Base-by-base conservation (phyloP, 2,888 invertebrate species). In the Nomada hirtipes region DNA sequence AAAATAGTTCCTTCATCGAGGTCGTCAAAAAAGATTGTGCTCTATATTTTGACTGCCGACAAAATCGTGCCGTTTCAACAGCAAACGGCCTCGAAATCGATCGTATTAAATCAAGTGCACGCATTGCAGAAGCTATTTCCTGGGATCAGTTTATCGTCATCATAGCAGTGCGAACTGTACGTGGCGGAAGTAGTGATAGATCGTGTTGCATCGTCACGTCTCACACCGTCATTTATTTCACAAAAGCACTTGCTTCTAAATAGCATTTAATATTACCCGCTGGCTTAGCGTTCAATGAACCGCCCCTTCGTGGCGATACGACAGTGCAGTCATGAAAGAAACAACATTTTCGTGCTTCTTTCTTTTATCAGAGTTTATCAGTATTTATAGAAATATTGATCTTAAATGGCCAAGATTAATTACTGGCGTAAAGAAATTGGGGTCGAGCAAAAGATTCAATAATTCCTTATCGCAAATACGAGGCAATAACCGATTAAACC, bases 181-280 rank as follows among this genome's bases (percentile, higher is more conserved):
- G 75, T 26, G 44, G 42, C 26, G 44, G 26, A 75, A 75, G 59
- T 61, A 50, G 68, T 52, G 69, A 69, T 61, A 53, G 69, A 75
- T 52, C 67, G 67, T 42, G 50, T 59, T 42, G 67, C 42, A 36
- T 59, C 44, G 63, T 26, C 2, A 2, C 26, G 26, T 26, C 26
- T 26, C 26, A 26, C 26, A 26, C 26, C 26, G 26, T 69, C 64
- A 52, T 68, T 50, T 60, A 59, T 42, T 68, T 60, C 36, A 36
- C 60, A 20, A 60, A 60, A 60, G 42, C 29, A 18, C 18, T 53
- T 7, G 7, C 23, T 53, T 44, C 23, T n/a, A 42, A 60, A 75
- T 64, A n/a, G 26, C 26, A 59, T 69, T 42, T 47, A 9, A 57
- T 57, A n/a, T n/a, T 57, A 47, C 26, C 15, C 15, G n/a, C 2